Evolutionary conservation across 2,797 vertebrate species (phyloP).

Genomic region (Malacoctenus gilli): DNA sequence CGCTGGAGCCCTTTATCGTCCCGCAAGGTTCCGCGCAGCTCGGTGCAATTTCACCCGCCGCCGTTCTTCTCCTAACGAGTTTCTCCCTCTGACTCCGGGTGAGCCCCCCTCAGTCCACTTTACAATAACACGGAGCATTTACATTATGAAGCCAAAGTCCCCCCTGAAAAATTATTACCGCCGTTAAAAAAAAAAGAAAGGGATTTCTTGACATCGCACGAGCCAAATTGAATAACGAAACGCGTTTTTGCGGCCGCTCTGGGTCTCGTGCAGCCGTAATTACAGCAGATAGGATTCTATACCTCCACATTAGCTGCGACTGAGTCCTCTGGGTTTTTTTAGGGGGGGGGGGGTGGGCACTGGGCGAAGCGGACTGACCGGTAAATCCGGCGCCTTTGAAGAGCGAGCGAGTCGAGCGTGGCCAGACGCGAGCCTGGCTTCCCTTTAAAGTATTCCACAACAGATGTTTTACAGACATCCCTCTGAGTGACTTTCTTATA

Average conservation of each 20-base stretch:
- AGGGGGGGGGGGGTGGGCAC: too few species aligned
- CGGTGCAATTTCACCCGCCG: slow-evolving; percentile 13
- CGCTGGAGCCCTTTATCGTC: slow-evolving; percentile 18
- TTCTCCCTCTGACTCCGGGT: slow-evolving; percentile 17
- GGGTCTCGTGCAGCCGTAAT: slow-evolving; percentile 41
- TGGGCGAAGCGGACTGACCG: slow-evolving; percentile 48
- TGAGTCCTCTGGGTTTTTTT: slow-evolving; percentile 71
- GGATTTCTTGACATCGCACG: slow-evolving; percentile 49
- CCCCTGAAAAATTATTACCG: slow-evolving; percentile 39
- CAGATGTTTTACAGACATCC: slow-evolving; percentile 31
- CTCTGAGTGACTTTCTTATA: slow-evolving; percentile 32
- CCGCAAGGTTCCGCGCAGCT: slow-evolving; percentile 18
- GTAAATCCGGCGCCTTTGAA: slow-evolving; percentile 70
- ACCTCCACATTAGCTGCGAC: slow-evolving; percentile 45
- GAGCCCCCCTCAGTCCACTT: slow-evolving; percentile 20
- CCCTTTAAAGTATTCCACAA: slow-evolving; percentile 63
- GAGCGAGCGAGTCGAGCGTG: slow-evolving; percentile 52
- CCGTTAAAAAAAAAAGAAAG: slow-evolving; percentile 50
- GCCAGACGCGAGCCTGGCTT: slow-evolving; percentile 46
- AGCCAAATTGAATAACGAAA: slow-evolving; percentile 41
- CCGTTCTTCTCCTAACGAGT: slow-evolving; percentile 30
- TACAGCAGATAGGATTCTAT: slow-evolving; percentile 44
- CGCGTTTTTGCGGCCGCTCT: slow-evolving; percentile 32
- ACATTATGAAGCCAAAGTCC: slow-evolving; percentile 37
- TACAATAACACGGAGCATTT: slow-evolving; percentile 33